phyloP scores from a whole-genome alignment of 2,113 vertebrate species.

The Bucco capensis region DNA sequence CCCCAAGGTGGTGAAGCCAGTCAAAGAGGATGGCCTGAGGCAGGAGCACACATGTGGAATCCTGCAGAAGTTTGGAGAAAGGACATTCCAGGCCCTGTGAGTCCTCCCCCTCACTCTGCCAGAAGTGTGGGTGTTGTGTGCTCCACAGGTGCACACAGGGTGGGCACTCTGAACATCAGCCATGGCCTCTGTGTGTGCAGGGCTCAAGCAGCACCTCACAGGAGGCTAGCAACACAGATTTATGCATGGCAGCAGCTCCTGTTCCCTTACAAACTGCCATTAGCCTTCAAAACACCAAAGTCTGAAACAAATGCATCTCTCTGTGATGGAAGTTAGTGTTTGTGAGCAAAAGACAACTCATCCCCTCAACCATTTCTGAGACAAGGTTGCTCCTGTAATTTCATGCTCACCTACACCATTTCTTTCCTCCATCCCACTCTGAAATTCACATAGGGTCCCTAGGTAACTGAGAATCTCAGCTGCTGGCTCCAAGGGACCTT shows the following conservation, averaged over 20 bases:
- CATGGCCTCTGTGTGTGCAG: neutral
- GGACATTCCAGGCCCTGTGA: conserved; percentile 49
- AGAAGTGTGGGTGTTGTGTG: rapidly evolving
- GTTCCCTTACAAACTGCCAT: neutral
- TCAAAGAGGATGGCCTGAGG: conserved; percentile 34
- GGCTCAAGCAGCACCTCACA: neutral
- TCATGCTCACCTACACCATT: neutral
- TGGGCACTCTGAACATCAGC: neutral
- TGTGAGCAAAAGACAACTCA: neutral
- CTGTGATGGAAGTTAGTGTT: neutral
- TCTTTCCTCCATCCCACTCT: too few species aligned
- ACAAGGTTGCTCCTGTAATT: neutral
- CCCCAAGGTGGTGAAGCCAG: conserved; percentile 34
- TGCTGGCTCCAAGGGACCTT: neutral
- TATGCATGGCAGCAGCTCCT: neutral
- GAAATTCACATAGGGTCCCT: neutral
- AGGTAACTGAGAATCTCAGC: neutral
- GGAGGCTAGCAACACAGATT: too few species aligned
- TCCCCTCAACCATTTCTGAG: too few species aligned
- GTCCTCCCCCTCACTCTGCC: neutral
- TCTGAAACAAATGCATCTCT: neutral
- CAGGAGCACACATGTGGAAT: conserved; percentile 53
- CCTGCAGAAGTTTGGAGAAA: conserved; percentile 28
- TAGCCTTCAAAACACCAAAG: neutral
- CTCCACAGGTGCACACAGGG: neutral